These are phyloP conservation scores for Leistus spinibarbis DNA, from an alignment of 2,888 invertebrate genomes.

Conservation along the genomic window DNA sequence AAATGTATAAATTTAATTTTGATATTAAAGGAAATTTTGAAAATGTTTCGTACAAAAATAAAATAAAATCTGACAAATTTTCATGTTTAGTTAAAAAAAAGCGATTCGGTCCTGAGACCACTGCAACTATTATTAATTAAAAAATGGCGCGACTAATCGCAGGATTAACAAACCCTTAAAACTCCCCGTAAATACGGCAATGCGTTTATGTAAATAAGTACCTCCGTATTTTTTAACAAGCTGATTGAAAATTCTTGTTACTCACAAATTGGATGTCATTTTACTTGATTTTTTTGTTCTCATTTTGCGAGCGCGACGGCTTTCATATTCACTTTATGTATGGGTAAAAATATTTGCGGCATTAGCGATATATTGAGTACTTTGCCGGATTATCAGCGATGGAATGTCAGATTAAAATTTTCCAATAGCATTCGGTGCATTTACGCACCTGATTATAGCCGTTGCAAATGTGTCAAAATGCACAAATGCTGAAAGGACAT, in stretches of 20 bases:
- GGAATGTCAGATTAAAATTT: slow-evolving; percentile 28
- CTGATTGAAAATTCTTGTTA: slow-evolving; percentile 29
- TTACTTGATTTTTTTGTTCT: background rate
- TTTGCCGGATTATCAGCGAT: background rate
- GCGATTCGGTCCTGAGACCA: too few relatives aligned
- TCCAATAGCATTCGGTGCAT: slow-evolving; percentile 25
- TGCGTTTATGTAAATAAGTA: background rate
- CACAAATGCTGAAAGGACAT: background rate
- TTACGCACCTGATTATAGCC: slow-evolving; percentile 14
- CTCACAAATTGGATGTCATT: slow-evolving; percentile 24
- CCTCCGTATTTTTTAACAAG: background rate
- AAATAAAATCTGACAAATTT: too few relatives aligned
- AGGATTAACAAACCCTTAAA: background rate
- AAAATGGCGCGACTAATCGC: too few relatives aligned
- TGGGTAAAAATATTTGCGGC: background rate
- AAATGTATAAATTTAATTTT: too few relatives aligned
- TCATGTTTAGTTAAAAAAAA: too few relatives aligned
- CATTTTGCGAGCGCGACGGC: background rate
- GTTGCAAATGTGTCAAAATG: background rate
- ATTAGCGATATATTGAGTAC: background rate
- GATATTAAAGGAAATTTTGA: too few relatives aligned
- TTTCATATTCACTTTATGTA: background rate
- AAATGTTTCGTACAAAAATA: too few relatives aligned
- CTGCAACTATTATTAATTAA: too few relatives aligned
- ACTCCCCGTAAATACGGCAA: background rate